Evolutionary conservation across 2,113 vertebrate species (phyloP).

Genomic region (rabbit (Oryctolagus cuniculus)): DNA sequence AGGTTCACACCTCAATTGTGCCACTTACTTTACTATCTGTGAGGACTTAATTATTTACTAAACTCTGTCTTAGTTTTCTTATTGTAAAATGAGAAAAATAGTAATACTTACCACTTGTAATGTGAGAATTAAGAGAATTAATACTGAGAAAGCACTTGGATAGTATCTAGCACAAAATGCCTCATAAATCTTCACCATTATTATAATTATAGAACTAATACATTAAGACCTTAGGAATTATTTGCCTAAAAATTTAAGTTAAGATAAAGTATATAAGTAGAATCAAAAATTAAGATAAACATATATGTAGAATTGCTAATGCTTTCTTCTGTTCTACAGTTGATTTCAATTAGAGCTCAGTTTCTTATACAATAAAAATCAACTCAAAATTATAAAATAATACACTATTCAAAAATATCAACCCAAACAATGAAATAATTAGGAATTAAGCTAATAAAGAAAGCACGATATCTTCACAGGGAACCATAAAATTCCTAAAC

Average conservation of each 20-base stretch:
- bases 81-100: background rate
- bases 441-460: background rate
- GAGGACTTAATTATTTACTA: background rate
- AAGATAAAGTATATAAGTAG: background rate
- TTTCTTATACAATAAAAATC: background rate
- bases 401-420: background rate
- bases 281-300: background rate
- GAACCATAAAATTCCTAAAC: background rate
- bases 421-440: background rate
- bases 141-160: background rate
- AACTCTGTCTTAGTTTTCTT: background rate
- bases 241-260: background rate
- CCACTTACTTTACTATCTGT: background rate
- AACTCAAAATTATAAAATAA: conserved; percentile 19
- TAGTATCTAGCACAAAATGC: background rate
- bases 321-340: background rate
- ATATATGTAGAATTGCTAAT: background rate
- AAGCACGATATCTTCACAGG: background rate
- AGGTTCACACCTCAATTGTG: background rate
- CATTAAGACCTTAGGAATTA: background rate
- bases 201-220: background rate
- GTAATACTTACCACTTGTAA: background rate
- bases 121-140: background rate
- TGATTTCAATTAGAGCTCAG: background rate
- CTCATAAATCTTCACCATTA: background rate